Evolutionary conservation across 1,140 invertebrate species (phyloP).

Genomic region (Apis dorsata): DNA sequence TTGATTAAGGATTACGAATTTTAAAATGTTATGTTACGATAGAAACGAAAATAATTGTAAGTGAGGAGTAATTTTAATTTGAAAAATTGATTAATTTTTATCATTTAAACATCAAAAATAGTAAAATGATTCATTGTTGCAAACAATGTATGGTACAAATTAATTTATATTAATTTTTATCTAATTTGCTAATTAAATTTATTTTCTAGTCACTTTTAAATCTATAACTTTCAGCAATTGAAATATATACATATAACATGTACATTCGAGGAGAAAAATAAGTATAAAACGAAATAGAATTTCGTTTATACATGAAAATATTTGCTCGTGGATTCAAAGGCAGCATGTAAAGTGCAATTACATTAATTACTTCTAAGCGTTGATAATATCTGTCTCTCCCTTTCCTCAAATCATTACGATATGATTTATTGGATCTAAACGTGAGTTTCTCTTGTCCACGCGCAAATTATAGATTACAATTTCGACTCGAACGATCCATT

Average conservation of each 20-base stretch:
- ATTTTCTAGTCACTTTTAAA: background rate
- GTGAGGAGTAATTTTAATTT: background rate
- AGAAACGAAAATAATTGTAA: background rate
- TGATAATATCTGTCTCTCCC: background rate
- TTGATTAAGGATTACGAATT: background rate
- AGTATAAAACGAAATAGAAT: background rate
- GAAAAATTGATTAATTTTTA: too few species aligned
- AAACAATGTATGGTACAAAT: slow-evolving; percentile 27
- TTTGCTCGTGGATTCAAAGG: background rate
- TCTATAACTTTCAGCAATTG: background rate
- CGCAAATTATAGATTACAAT: slow-evolving; percentile 34
- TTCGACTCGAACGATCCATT: slow-evolving; percentile 1
- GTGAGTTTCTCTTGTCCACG: slow-evolving; percentile 26
- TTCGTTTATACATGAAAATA: background rate
- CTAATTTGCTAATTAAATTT: background rate
- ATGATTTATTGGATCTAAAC: background rate
- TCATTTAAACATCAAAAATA: too few species aligned
- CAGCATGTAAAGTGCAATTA: slow-evolving; percentile 23
- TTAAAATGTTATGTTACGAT: background rate
- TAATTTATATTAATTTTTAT: slow-evolving; percentile 20
- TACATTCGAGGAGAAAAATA: background rate
- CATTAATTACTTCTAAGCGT: slow-evolving; percentile 5
- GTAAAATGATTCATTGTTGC: background rate
- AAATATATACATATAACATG: background rate
- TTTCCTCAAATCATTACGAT: background rate